These are phyloP conservation scores for Eustalomyia histrio DNA, from an alignment of 2,888 invertebrate species.

Conservation along the genomic window DNA sequence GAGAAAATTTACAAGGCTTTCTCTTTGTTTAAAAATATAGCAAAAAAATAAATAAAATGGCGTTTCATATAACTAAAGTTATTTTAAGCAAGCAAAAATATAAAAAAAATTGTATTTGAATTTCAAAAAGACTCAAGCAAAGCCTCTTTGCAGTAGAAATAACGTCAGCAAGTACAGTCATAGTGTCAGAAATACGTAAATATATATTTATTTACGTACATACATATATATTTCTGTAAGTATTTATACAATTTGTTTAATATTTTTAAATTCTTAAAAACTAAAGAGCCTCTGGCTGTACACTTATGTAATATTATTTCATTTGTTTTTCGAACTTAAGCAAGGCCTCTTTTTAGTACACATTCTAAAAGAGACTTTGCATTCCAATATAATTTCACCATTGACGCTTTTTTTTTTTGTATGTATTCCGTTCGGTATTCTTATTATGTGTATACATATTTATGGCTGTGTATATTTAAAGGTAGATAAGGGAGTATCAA, in stretches of 20 bases:
- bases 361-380: background rate
- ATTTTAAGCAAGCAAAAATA: background rate
- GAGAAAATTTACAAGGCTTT: background rate
- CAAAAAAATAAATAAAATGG: background rate
- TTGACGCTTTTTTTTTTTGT: background rate
- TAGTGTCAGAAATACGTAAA: background rate
- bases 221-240: background rate
- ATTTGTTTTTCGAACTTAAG: background rate
- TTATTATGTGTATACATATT: background rate
- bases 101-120: background rate
- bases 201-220: background rate
- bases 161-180: background rate
- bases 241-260: background rate
- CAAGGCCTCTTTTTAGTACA: conserved; percentile 3
- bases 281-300: background rate
- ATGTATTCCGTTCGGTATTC: background rate
- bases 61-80: background rate
- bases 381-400: background rate
- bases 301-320: background rate
- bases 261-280: background rate
- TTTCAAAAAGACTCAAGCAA: background rate
- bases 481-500: conserved; percentile 30
- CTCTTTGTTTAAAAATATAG: background rate
- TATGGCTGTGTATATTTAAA: background rate
- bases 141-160: background rate